A percentile compares a stretch with the other conserved stretches of the same genome.
Evolutionary conservation across 37 sponge, comb jelly and placozoan species (phyloP).

Genomic region (Tethya wilhelma): DNA sequence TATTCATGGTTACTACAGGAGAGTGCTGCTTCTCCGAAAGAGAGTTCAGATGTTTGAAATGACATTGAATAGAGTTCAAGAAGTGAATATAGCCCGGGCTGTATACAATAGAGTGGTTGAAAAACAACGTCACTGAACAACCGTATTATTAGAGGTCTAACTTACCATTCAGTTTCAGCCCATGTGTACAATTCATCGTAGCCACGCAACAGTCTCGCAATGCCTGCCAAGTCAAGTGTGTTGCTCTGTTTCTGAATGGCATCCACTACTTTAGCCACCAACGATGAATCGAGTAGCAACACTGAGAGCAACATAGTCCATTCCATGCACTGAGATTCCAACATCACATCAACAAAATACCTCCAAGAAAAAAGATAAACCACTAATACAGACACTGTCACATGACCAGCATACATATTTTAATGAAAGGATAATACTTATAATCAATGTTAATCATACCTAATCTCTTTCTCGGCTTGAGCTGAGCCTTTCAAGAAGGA

Average conservation of each 20-base stretch:
- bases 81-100: constrained; percentile 58
- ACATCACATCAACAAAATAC: constrained; percentile 62
- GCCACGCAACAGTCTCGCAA: constrained; percentile 13
- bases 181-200: constrained; percentile 23
- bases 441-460: constrained; percentile 30
- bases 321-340: constrained; percentile 57
- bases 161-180: constrained; percentile 60
- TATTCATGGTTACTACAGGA: too few relatives aligned
- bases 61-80: constrained; percentile 30
- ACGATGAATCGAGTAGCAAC: constrained; percentile 49
- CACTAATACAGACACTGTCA: neutral
- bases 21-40: too few relatives aligned
- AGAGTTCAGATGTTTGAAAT: neutral
- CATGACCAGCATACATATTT: neutral
- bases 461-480: constrained; percentile 72
- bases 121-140: neutral
- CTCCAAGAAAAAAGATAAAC: constrained; percentile 28
- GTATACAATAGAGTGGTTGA: neutral
- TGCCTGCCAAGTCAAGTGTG: neutral
- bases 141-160: neutral
- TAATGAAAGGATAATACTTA: neutral
- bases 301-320: constrained; percentile 59
- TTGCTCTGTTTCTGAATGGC: neutral
- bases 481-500: constrained; percentile 23
- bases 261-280: constrained; percentile 14